Percentiles rank a stretch among this genome's conserved stretches.
These are phyloP conservation scores for Cyrtonyx montezumae DNA, from an alignment of 2,113 vertebrate species.

Conservation along the genomic window DNA sequence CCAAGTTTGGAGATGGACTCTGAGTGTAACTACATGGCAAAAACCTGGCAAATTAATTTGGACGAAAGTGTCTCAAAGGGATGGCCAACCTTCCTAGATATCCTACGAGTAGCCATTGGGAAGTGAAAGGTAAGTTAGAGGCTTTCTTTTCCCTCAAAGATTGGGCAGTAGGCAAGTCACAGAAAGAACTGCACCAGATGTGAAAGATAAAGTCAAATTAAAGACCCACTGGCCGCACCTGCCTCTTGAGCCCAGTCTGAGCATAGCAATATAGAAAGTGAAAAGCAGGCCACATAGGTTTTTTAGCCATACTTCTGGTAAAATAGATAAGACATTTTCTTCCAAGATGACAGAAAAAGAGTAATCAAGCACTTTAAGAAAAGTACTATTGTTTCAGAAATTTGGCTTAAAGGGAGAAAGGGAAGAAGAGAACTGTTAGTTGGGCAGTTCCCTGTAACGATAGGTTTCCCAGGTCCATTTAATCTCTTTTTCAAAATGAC, in stretches of 20 bases:
- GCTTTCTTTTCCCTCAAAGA: neutral
- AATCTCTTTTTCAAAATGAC: neutral
- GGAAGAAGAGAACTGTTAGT: neutral
- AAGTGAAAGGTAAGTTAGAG: neutral
- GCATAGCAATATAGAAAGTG: neutral
- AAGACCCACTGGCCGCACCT: neutral
- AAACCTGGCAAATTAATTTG: neutral
- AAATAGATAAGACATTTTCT: neutral
- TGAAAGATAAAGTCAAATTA: neutral
- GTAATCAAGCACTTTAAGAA: neutral
- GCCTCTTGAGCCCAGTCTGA: neutral
- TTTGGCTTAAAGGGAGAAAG: neutral
- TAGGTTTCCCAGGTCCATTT: neutral
- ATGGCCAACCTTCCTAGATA: neutral
- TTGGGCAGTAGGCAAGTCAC: neutral
- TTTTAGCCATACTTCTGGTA: neutral
- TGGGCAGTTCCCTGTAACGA: neutral
- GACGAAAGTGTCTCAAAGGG: neutral
- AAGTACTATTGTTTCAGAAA: neutral
- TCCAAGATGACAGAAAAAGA: neutral
- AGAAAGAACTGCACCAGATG: neutral
- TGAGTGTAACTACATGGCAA: too few relatives aligned
- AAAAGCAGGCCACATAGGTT: neutral
- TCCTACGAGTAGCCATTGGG: neutral
- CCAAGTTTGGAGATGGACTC: fast-evolving